These are phyloP conservation scores for Malurus melanocephalus DNA, from an alignment of 2,113 vertebrate species.

Conservation along the genomic window DNA sequence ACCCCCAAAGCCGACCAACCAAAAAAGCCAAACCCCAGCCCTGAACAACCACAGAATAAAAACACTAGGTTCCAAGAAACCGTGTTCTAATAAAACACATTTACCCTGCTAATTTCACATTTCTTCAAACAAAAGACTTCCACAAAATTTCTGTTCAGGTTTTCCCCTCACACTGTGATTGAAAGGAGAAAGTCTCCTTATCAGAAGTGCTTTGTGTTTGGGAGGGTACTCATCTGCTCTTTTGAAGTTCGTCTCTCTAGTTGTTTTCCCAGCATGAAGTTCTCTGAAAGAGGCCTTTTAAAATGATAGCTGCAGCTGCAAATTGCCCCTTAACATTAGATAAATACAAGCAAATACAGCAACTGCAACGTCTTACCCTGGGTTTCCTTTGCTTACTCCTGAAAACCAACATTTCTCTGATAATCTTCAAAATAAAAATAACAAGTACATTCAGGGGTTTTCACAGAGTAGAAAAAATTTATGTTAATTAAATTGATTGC, in stretches of 20 bases:
- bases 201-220: not conserved
- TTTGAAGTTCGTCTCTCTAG: not conserved
- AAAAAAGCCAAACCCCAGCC: not conserved
- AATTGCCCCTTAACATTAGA: not conserved
- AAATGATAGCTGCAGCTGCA: not conserved
- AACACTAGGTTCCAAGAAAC: not conserved
- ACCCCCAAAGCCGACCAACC: rapidly evolving
- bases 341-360: not conserved
- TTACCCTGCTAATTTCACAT: not conserved
- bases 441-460: not conserved
- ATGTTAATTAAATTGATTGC: not conserved
- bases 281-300: not conserved
- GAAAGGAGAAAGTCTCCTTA: not conserved
- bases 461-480: not conserved
- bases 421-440: not conserved
- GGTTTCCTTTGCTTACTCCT: not conserved
- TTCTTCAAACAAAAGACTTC: not conserved
- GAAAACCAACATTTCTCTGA: not conserved
- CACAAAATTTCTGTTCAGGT: not conserved
- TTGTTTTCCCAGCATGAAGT: not conserved
- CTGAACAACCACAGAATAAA: not conserved
- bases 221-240: not conserved
- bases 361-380: not conserved
- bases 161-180: not conserved
- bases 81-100: not conserved